A percentile compares a stretch with the other conserved stretches of the same genome.
Evolutionary conservation across 2,797 vertebrate genomes (phyloP).

Genomic region (Enteromius anoplus): DNA sequence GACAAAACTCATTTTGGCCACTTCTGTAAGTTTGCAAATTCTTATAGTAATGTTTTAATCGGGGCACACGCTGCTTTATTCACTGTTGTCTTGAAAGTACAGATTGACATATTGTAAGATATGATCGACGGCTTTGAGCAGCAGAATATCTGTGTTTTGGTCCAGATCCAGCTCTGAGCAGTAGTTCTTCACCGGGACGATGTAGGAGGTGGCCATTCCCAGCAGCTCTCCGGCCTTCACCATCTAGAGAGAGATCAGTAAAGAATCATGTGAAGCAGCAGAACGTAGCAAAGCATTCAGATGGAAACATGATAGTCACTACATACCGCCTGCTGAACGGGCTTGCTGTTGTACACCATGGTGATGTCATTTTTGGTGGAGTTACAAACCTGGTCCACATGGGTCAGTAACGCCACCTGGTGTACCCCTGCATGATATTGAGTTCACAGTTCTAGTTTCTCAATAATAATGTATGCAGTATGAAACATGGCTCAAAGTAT

Average conservation of each 20-base stretch:
- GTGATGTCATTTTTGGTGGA: conserved; percentile 57
- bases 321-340: conserved; percentile 61
- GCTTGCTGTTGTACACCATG: conserved; percentile 63
- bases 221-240: conserved; percentile 72
- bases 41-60: not conserved
- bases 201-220: conserved; percentile 81
- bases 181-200: conserved; percentile 85
- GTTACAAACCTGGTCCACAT: conserved; percentile 68
- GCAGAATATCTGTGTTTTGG: conserved; percentile 73
- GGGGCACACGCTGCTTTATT: not conserved
- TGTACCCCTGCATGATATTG: conserved; percentile 67
- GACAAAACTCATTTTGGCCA: not conserved
- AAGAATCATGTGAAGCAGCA: not conserved
- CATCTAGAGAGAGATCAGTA: conserved; percentile 70
- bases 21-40: not conserved
- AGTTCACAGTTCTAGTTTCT: not conserved
- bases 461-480: not conserved
- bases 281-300: not conserved
- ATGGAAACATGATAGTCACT: not conserved
- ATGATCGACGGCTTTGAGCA: conserved; percentile 76
- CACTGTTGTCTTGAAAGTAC: conserved; percentile 70
- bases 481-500: not conserved
- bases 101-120: conserved; percentile 78
- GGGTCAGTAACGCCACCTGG: conserved; percentile 76
- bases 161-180: conserved; percentile 75